phyloP scores from a whole-genome alignment of 2,797 vertebrate genomes.

The Etheostoma nigrum region DNA sequence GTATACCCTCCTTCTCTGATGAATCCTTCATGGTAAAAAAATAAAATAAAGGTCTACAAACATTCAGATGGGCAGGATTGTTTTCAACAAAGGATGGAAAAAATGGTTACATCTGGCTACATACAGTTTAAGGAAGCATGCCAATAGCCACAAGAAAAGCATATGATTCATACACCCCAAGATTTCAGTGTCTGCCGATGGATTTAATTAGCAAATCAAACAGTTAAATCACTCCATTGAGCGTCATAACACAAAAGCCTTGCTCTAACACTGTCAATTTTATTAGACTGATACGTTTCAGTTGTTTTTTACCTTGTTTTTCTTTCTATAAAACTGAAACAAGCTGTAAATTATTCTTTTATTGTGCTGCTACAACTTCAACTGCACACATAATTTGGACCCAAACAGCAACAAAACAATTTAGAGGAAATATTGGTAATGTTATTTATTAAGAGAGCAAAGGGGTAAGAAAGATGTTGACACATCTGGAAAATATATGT shows the following conservation, averaged over 20 bases:
- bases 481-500: not conserved
- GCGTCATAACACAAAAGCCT: not conserved
- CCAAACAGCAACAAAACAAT: not conserved
- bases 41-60: not conserved
- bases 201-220: conserved; percentile 19
- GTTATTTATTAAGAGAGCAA: conserved; percentile 39
- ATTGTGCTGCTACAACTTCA: not conserved
- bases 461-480: not conserved
- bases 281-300: not conserved
- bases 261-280: not conserved
- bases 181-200: not conserved
- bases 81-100: conserved; percentile 5
- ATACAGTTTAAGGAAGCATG: not conserved
- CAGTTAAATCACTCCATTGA: not conserved
- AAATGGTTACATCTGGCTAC: not conserved
- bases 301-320: not conserved
- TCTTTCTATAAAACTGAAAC: not conserved
- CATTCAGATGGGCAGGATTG: not conserved
- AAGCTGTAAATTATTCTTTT: not conserved
- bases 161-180: not conserved
- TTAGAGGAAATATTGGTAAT: conserved; percentile 5
- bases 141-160: conserved; percentile 2
- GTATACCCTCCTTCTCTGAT: not conserved
- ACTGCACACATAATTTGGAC: not conserved
- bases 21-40: not conserved